Conservation (phyloP, 1,140 invertebrate species). For the Megalopta genalis region DNA sequence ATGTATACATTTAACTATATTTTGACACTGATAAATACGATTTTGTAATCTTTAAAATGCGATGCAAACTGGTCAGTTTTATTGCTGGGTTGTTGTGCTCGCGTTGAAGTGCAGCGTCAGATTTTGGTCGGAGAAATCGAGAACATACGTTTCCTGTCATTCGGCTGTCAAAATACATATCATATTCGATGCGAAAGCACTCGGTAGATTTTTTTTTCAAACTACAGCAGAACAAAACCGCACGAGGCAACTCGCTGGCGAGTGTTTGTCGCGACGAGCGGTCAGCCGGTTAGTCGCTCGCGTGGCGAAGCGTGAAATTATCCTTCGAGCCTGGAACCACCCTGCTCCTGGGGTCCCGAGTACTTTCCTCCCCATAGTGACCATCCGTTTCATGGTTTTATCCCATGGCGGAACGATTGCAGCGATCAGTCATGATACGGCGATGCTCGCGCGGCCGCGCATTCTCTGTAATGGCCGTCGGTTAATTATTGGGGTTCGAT, state of each 20-base stretch:
- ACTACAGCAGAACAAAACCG: not conserved
- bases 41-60: no score
- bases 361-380: not conserved
- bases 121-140: no score
- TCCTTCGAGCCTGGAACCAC: constrained; percentile 18
- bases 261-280: constrained; percentile 31
- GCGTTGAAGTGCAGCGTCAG: no score
- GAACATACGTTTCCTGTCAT: no score
- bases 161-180: no score
- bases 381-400: constrained; percentile 20
- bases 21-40: no score
- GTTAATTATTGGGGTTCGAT: constrained; percentile 24
- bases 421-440: constrained; percentile 27
- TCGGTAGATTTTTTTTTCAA: not conserved
- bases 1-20: no score
- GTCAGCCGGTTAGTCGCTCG: constrained; percentile 67
- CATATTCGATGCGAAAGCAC: no score
- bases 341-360: constrained; percentile 8
- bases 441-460: not conserved
- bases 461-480: constrained; percentile 6
- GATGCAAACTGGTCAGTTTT: no score
- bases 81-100: no score
- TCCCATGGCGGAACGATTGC: constrained; percentile 42
- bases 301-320: constrained; percentile 70
- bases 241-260: not conserved